These are phyloP conservation scores for Cyclophora albipunctata DNA, from an alignment of 2,888 invertebrate genomes.

Conservation along the genomic window DNA sequence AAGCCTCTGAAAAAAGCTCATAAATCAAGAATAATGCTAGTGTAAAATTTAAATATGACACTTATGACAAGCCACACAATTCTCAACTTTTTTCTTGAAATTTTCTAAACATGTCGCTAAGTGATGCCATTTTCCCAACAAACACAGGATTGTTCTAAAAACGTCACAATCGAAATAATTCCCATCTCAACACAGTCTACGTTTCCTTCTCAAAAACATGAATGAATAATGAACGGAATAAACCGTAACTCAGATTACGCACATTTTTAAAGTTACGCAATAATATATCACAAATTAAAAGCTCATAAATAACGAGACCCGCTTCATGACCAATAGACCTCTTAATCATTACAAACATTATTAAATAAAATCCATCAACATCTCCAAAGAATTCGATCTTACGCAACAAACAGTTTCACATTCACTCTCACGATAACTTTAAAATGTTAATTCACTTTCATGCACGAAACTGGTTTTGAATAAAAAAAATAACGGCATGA, in stretches of 20 bases:
- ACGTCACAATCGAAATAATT: no score
- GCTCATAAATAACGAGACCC: constrained; percentile 15
- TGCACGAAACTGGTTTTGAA: constrained; percentile 52
- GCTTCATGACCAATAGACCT: constrained; percentile 18
- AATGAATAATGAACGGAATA: no score
- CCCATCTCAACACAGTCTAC: no score
- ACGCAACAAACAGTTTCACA: constrained; percentile 61
- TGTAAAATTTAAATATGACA: no score
- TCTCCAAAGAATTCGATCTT: constrained; percentile 42
- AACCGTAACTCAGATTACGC: not conserved
- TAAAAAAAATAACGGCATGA: constrained; percentile 15
- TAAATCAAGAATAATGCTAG: no score
- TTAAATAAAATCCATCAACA: constrained; percentile 38
- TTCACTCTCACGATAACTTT: constrained; percentile 59
- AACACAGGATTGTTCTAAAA: no score
- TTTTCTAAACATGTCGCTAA: no score
- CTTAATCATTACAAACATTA: constrained; percentile 27
- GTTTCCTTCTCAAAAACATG: no score
- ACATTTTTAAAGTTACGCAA: not conserved
- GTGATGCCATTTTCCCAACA: no score
- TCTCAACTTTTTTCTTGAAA: no score
- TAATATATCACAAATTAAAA: constrained; percentile 1
- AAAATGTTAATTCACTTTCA: constrained; percentile 67
- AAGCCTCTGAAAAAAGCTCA: no score
- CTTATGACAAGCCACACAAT: no score